Conservation (phyloP, 2,797 vertebrate species). For the Notamacropus eugenii region DNA sequence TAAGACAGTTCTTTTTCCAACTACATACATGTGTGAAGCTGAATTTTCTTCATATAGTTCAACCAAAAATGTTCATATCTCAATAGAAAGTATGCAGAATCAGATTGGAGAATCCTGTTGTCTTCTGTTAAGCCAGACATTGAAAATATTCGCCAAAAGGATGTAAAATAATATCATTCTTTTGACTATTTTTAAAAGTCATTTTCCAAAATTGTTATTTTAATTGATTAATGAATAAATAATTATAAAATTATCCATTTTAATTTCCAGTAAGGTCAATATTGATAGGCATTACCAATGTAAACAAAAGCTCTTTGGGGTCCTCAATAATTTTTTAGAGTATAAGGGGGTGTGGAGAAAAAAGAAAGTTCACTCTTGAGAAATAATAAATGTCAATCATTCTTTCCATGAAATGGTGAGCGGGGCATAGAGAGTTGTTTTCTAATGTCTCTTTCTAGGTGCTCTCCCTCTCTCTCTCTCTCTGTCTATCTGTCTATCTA, state of each 20-base stretch:
- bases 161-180: background rate
- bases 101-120: background rate
- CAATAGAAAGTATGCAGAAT: background rate
- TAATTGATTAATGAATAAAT: slow-evolving; percentile 10
- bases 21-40: background rate
- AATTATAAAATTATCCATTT: background rate
- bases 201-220: background rate
- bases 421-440: background rate
- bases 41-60: background rate
- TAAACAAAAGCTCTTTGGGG: background rate
- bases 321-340: background rate
- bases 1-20: background rate
- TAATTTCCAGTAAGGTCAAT: background rate
- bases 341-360: background rate
- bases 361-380: background rate
- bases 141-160: background rate
- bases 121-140: background rate
- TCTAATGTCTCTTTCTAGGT: background rate
- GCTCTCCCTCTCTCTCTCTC: too few species aligned
- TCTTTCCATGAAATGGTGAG: background rate
- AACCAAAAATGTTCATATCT: background rate
- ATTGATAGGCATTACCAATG: background rate
- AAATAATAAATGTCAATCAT: background rate
- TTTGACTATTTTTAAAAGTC: background rate
- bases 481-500: too few species aligned